Base-by-base conservation (phyloP, 2,797 vertebrate species). In the Gadopsis marmoratus region DNA sequence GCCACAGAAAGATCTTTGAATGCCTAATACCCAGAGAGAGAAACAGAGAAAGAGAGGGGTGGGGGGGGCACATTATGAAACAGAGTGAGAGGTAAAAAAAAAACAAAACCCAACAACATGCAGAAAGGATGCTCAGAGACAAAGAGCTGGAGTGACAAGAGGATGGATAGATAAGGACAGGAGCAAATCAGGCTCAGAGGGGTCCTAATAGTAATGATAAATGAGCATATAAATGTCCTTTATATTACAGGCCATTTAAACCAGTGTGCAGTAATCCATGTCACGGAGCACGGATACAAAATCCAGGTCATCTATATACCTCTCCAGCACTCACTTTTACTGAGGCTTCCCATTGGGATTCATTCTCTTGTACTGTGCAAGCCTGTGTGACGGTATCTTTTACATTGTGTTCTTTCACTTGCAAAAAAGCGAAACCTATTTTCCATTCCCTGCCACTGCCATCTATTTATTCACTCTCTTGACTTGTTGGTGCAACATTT, bases 301-400 rank as follows among this genome's bases (percentile, higher is more conserved):
- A 93, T 93, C 90, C 89, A 92, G 91, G 91, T 92, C 93, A 93
- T 92, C 86, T 78, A 62, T 86, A 86, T 83, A 86, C 79, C 82
- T 88, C 83, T 84, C 33, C 75, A 65, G 76, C 64, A 45, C 72
- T 66, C 6, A 35, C 69, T 71, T 76, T 85, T 79, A 62, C 80
- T 0, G 43, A 88, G 76, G 77, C 86, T 85, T 68, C 87, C 92
- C 90, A 78, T 37, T 71, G 92, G 92, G 92, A 93, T 90, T 91
- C 75, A 54, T 87, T 78, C 87, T 86, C 77, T 86, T 74, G 66
- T 76, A 67, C 83, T 73, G 76, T 75, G 73, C 86, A 64, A 71
- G 75, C 79, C 80, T 79, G 78, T 82, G 78, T 82, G 85, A 88
- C 80, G 21, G 43, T 81, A 86, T 91, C 71, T 89, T 87, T 90